phyloP scores from a whole-genome alignment of 2,888 invertebrate species.

The Deilephila porcellus region DNA sequence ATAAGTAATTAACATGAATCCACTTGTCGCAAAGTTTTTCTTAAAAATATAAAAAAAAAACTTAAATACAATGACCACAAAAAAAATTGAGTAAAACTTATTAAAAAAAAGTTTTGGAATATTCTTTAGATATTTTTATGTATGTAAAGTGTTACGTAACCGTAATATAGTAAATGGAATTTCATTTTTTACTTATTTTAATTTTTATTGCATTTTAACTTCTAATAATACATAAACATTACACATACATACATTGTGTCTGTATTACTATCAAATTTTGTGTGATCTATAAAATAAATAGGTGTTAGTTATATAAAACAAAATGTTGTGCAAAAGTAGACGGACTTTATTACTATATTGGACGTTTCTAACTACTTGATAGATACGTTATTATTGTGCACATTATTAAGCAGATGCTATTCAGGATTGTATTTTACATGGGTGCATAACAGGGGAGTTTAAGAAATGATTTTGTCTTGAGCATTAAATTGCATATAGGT shows the following conservation, averaged over 20 bases:
- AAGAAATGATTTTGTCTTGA: background rate
- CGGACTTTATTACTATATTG: conserved; percentile 45
- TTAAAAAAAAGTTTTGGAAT: background rate
- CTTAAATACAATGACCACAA: background rate
- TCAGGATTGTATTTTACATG: background rate
- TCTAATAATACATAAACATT: background rate
- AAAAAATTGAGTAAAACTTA: background rate
- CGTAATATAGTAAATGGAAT: background rate
- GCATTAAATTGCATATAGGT: background rate
- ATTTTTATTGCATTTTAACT: background rate
- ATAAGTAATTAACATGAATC: background rate
- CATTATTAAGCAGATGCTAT: background rate
- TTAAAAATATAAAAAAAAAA: background rate
- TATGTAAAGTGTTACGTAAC: background rate
- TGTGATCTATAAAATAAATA: background rate
- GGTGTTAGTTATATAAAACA: background rate
- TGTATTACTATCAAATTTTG: background rate
- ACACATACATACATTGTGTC: background rate
- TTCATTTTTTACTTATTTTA: background rate
- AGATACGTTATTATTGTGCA: conserved; percentile 10
- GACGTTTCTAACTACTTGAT: conserved; percentile 41
- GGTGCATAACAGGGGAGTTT: background rate
- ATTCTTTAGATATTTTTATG: background rate
- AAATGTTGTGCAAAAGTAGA: conserved; percentile 46
- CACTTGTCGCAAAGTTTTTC: background rate